Evolutionary conservation across 1,140 invertebrate genomes (phyloP).

Genomic region (Gryon sp.): DNA sequence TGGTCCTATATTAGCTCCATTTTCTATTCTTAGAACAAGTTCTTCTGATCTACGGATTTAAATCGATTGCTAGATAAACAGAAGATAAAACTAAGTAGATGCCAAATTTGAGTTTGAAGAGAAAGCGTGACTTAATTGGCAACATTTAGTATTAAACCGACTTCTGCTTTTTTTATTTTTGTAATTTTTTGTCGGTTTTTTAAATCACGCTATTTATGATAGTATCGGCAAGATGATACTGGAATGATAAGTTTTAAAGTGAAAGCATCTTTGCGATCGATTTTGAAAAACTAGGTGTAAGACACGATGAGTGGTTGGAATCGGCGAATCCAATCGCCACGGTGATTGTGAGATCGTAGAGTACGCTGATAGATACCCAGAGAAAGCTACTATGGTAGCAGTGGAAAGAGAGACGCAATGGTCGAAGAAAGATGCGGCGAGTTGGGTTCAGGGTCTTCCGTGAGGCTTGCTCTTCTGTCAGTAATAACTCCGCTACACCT

Average conservation of each 20-base stretch:
- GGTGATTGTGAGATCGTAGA: constrained; percentile 27
- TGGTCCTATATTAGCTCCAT: too few relatives aligned
- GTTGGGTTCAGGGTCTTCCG: constrained; percentile 51
- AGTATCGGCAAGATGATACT: too few relatives aligned
- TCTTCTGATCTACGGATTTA: constrained; percentile 14
- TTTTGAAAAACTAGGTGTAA: constrained; percentile 7
- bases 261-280: constrained; percentile 23
- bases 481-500: constrained; percentile 69
- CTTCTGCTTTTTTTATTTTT: background rate
- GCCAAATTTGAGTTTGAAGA: constrained; percentile 1
- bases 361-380: constrained; percentile 19
- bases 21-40: too few relatives aligned
- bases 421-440: constrained; percentile 13
- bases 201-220: too few relatives aligned
- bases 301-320: background rate
- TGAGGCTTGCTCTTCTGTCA: constrained; percentile 60
- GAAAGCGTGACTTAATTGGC: background rate
- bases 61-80: background rate
- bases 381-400: constrained; percentile 57
- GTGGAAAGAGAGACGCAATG: background rate
- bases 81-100: background rate
- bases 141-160: background rate
- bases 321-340: constrained; percentile 24
- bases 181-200: too few relatives aligned
- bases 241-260: background rate